Base-by-base conservation (phyloP, 1,140 invertebrate genomes). In the Delia radicum region DNA sequence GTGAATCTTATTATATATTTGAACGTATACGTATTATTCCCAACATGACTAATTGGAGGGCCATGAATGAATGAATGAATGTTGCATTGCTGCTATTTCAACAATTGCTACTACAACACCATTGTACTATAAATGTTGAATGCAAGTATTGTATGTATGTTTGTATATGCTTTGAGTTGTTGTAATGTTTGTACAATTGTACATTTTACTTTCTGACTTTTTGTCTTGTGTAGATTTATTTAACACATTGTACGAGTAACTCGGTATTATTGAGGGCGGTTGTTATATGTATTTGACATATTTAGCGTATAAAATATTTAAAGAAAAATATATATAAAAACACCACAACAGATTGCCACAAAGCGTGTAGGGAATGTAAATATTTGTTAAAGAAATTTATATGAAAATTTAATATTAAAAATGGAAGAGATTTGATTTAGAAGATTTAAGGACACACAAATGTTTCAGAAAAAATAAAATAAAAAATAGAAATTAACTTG, bases 181-280 rank as follows among this genome's bases (percentile, higher is more conserved):
- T 18, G 48, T 24, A 21, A 24, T 55, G 10, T 55, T 18, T 55
- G 10, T 21, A 55, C n/a, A 21, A 21, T 55, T 55, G 48, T 55
- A 21, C 48, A 55, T 55, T 48, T 48, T n/a, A 48, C n/a, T 55
- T 55, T 18, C 48, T 55, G 48, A 55, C 48, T 55, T 55, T 55
- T 55, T 55, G 48, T 55, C 48, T 55, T 55, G 48, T 55, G 48
- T 55, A 55, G 48, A 55, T 55, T 55, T 55, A 55, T 55, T 55
- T 55, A 55, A 55, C 48, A 55, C 48, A 55, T 55, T 18, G n/a
- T 18, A 55, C 21, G 18, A 7, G 37, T 42, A 42, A 10, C 37
- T n/a, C n/a, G n/a, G 18, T 42, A 55, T 55, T n/a, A 55, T 55
- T 55, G 18, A 21, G 18, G 48, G 48, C 48, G 48, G 48, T 18